Conservation (phyloP, 23 tunicate species). For the Diplosoma virens region DNA sequence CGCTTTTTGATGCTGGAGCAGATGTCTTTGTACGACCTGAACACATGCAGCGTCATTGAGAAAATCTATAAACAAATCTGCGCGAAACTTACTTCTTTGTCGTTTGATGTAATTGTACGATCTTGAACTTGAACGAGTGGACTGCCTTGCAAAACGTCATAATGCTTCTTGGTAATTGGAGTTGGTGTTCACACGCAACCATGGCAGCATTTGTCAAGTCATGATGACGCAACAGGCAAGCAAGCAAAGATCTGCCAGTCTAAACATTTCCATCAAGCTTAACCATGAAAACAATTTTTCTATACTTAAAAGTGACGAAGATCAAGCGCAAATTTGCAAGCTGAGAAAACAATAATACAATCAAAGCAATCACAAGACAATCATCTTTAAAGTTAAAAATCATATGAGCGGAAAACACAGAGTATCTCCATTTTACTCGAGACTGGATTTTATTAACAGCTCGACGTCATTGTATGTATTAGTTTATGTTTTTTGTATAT, state of each 20-base stretch:
- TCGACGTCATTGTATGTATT: no score
- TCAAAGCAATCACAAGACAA: no score
- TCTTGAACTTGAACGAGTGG: constrained; percentile 35
- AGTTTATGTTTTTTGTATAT: no score
- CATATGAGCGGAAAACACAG: no score
- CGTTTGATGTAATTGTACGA: constrained; percentile 53
- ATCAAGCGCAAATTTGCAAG: no score
- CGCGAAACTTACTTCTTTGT: constrained; percentile 35
- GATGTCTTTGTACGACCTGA: constrained; percentile 55
- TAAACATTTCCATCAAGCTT: no score
- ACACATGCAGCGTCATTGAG: not conserved
- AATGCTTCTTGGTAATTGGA: constrained; percentile 12
- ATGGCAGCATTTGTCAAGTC: constrained; percentile 51
- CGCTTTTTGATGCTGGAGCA: constrained; percentile 56
- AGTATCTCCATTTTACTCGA: no score
- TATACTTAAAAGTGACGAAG: no score
- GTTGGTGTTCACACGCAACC: constrained; percentile 19
- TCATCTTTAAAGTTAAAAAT: no score
- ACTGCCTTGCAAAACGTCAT: constrained; percentile 28
- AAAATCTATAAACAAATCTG: not conserved
- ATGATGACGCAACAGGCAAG: constrained; percentile 80
- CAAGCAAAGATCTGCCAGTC: constrained; percentile 54
- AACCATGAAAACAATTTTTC: no score
- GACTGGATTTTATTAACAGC: no score
- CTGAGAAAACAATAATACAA: no score